These are phyloP conservation scores for Glaucidium brasilianum DNA, from an alignment of 2,113 vertebrate species.

Conservation along the genomic window DNA sequence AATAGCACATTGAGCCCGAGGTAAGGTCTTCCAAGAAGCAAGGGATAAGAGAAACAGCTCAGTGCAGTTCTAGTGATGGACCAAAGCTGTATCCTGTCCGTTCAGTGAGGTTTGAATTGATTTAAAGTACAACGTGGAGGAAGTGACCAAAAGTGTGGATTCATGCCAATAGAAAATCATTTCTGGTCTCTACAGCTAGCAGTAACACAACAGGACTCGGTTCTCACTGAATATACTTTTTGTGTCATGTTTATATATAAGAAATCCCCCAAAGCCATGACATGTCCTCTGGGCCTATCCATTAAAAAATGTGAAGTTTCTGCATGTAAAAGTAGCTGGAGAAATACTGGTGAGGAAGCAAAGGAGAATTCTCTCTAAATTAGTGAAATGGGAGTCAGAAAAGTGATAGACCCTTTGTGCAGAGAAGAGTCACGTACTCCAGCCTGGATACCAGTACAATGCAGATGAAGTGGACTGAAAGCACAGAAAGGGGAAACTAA, in stretches of 20 bases:
- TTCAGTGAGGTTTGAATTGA: not conserved
- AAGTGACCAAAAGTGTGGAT: not conserved
- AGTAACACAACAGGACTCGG: rapidly evolving
- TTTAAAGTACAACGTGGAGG: not conserved
- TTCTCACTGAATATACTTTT: not conserved
- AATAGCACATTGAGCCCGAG: not conserved
- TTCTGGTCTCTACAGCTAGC: not conserved
- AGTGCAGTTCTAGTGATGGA: not conserved
- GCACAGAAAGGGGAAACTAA: not conserved
- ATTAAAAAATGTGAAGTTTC: not conserved
- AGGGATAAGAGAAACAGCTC: not conserved
- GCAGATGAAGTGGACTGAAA: not conserved
- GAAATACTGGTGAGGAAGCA: not conserved
- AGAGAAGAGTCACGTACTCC: not conserved
- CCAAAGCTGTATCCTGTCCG: not conserved
- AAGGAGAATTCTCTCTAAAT: not conserved
- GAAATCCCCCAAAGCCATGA: not conserved
- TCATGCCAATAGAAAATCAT: not conserved
- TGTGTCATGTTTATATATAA: not conserved
- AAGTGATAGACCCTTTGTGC: not conserved
- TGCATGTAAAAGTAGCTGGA: not conserved
- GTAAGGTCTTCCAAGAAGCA: not conserved
- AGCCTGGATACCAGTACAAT: not conserved
- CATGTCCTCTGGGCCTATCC: not conserved
- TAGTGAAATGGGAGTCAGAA: not conserved